Percentiles rank a stretch among this genome's conserved stretches.
Evolutionary conservation across 1,140 invertebrate genomes (phyloP).

Genomic region (Pogonomyrmex californicus): DNA sequence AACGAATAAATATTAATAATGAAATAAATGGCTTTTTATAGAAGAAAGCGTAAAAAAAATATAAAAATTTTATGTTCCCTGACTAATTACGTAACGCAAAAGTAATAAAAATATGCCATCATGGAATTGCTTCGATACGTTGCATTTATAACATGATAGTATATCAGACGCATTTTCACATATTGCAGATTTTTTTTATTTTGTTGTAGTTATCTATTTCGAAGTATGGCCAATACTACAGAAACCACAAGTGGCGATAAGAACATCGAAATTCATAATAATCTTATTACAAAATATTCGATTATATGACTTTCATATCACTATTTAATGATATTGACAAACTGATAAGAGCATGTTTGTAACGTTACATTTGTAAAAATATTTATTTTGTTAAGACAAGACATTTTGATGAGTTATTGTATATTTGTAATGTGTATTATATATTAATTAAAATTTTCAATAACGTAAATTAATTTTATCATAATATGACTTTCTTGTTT

Average conservation of each 20-base stretch:
- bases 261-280: constrained; percentile 29
- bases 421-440: too few species aligned
- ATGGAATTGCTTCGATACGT: not conserved
- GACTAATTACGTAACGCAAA: constrained; percentile 36
- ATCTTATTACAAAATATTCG: constrained; percentile 15
- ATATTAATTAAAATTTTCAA: constrained; percentile 8
- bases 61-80: constrained; percentile 19
- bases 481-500: not conserved
- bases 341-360: not conserved
- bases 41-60: constrained; percentile 42
- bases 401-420: not conserved
- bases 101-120: constrained; percentile 31
- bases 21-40: not conserved
- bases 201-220: constrained; percentile 11
- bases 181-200: constrained; percentile 21
- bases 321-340: not conserved
- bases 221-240: not conserved
- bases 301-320: not conserved
- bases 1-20: not conserved
- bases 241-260: not conserved
- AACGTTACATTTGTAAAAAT: constrained; percentile 20
- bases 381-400: not conserved
- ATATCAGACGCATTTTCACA: constrained; percentile 38
- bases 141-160: not conserved
- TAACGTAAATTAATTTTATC: constrained; percentile 6